A percentile compares a stretch with the other conserved stretches of the same genome.
Conservation (phyloP, 2,113 vertebrate genomes). For the Mungos mungo region DNA sequence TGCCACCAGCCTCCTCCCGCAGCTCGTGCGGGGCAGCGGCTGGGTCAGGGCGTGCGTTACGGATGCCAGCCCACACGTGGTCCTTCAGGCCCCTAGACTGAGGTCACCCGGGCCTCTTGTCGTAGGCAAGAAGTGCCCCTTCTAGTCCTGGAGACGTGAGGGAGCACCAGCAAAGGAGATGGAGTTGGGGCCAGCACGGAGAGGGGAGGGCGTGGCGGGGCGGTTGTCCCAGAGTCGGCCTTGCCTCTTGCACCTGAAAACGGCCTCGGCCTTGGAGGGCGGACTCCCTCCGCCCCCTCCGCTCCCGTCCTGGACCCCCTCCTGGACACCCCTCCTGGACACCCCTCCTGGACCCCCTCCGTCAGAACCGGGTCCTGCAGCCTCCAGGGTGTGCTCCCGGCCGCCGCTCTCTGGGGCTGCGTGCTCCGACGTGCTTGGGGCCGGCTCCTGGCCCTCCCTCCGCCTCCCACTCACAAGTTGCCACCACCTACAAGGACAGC, state of each 20-base stretch:
- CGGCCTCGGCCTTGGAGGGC: rapidly evolving
- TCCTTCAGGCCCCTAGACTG: background rate
- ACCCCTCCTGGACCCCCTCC: too few species aligned
- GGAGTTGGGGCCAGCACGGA: too few species aligned
- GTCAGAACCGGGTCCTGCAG: background rate
- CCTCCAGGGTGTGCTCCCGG: too few species aligned
- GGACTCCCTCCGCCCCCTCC: background rate
- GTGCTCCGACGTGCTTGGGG: background rate
- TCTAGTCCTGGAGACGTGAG: background rate
- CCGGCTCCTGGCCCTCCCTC: background rate
- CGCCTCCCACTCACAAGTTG: rapidly evolving
- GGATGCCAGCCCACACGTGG: background rate
- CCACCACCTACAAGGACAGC: background rate
- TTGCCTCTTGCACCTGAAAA: background rate
- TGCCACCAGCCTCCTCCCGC: too few species aligned
- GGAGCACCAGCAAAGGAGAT: background rate
- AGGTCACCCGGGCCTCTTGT: background rate
- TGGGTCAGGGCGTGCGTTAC: background rate
- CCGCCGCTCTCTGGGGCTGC: background rate
- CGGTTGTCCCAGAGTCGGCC: too few species aligned
- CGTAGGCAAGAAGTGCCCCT: background rate
- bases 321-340: too few species aligned
- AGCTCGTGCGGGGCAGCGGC: background rate
- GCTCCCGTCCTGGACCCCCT: background rate
- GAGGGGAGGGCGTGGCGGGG: too few species aligned